Evolutionary conservation across 2,113 vertebrate genomes (phyloP).

Genomic region (Muscicapa adusta): DNA sequence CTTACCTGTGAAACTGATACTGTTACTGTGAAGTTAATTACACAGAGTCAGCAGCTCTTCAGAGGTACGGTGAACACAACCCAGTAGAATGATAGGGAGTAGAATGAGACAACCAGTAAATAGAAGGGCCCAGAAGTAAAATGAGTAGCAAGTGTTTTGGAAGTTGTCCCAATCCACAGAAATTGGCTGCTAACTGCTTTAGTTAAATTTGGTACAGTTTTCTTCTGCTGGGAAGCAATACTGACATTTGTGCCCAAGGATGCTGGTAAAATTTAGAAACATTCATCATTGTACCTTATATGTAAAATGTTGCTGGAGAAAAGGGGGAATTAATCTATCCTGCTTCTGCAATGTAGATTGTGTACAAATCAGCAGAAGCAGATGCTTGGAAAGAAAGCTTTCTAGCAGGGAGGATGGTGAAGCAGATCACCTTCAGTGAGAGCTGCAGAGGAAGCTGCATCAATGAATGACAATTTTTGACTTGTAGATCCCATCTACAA

Average conservation of each 20-base stretch:
- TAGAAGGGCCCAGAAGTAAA: neutral
- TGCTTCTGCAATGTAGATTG: neutral
- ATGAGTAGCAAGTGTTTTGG: neutral
- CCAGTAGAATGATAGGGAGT: neutral
- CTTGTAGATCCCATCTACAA: neutral
- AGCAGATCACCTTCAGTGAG: neutral
- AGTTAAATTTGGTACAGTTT: slow-evolving; percentile 10
- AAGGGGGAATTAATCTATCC: neutral
- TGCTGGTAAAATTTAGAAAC: neutral
- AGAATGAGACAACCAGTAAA: neutral
- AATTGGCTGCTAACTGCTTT: neutral
- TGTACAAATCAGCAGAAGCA: neutral
- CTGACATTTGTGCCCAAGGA: neutral
- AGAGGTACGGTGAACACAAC: neutral
- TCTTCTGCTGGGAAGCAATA: neutral
- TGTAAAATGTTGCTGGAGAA: neutral
- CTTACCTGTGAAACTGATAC: neutral
- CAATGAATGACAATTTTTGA: neutral
- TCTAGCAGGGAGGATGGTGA: neutral
- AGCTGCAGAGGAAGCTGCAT: neutral
- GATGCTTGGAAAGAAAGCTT: neutral
- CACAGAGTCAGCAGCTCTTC: neutral
- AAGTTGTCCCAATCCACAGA: neutral
- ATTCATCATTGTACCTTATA: neutral
- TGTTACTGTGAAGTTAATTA: neutral